Evolutionary conservation across 2,113 vertebrate genomes (phyloP), one percentile per base, ranked within the genome.

Genomic region (Cygnus atratus): DNA sequence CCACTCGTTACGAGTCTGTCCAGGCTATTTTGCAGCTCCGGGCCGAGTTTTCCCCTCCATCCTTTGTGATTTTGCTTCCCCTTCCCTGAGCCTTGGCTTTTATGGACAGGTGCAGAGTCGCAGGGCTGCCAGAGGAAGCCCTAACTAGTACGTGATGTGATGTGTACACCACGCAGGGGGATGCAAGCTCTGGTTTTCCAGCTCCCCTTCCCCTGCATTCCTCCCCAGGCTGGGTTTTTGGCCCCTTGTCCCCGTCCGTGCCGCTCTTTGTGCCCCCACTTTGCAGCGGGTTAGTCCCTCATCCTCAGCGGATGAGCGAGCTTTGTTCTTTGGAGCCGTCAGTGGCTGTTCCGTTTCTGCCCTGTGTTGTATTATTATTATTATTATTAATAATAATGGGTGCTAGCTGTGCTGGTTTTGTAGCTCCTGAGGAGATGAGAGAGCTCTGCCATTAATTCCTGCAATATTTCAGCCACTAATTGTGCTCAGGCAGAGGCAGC

Each of bases 371-470:
- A 74, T 73, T 94, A 91, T 95, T 93, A 88, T 91, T 93, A 95
- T 84, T 96, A 96, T 84, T 96, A 96, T 89, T 86, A 95, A 96
- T 66, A 96, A 96, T 70, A 96, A 84, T 91, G 77, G 91, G 94
- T 91, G 92, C 92, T 84, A 73, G 88, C 90, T 84, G 72, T 82
- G 78, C 93, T 75, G 33, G 62, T 75, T 92, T 91, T 70, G 48
- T 57, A 65, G 90, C 88, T 95, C 86, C 82, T 24, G 73, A 96
- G 88, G 95, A 96, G 90, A 88, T 57, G 82, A 94, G 84, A 90
- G 84, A 73, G 86, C 66, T 95, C 84, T 82, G 86, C 91, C 70
- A 50, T 95, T 96, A 97, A 97, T 91, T 92, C 95, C 81, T 33
- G 90, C 68, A 86, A 68, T 96, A 96, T 91, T 95, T 97, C 93